Evolutionary conservation across 2,888 invertebrate genomes (phyloP).

Genomic region (Netelia melanura): DNA sequence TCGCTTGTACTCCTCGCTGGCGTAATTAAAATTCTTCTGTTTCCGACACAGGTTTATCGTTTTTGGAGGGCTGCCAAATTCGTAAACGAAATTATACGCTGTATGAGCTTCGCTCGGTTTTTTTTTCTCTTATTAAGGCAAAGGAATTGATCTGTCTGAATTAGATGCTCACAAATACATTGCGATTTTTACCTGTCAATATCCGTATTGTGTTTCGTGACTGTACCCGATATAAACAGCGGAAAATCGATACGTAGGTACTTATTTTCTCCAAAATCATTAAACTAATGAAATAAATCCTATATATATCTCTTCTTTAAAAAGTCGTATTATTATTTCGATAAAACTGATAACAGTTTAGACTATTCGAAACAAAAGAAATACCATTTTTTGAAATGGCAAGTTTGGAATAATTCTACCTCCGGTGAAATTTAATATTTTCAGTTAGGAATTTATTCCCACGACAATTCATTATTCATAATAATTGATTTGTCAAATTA

Average conservation of each 20-base stretch:
- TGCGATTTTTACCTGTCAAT: too few relatives aligned
- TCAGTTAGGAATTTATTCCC: background rate
- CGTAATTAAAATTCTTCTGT: conserved; percentile 55
- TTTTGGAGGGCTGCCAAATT: conserved; percentile 56
- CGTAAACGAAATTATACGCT: conserved; percentile 44
- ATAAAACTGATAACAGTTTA: too few relatives aligned
- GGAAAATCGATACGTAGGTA: too few relatives aligned
- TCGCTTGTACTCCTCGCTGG: conserved; percentile 4
- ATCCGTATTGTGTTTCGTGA: too few relatives aligned
- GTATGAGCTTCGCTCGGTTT: background rate
- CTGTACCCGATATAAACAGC: too few relatives aligned
- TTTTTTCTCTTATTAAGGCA: background rate
- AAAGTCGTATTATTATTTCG: too few relatives aligned
- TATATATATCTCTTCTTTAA: too few relatives aligned
- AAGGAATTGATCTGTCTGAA: background rate
- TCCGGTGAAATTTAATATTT: background rate
- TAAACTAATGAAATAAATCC: too few relatives aligned
- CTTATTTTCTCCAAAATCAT: too few relatives aligned
- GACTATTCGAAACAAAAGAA: too few relatives aligned
- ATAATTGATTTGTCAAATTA: background rate
- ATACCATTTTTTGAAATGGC: too few relatives aligned
- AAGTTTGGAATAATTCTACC: background rate
- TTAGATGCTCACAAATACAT: too few relatives aligned
- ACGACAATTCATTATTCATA: background rate
- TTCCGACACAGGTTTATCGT: conserved; percentile 24